Percentiles rank a stretch among this genome's conserved stretches.
Evolutionary conservation across 2,113 vertebrate genomes (phyloP).

Genomic region (Scolopax mira): DNA sequence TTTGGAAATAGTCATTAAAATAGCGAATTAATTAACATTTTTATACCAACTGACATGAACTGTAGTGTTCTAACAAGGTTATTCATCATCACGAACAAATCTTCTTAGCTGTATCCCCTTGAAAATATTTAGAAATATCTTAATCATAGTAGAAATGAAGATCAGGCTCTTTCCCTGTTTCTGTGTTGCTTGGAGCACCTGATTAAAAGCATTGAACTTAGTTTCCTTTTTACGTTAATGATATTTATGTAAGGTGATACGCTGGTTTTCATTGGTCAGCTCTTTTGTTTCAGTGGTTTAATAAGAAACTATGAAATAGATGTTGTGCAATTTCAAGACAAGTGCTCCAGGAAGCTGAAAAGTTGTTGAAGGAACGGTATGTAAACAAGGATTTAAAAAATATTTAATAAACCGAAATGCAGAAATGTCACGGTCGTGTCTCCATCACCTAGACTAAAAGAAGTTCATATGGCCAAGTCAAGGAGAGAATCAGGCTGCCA

Average conservation of each 20-base stretch:
- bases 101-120: neutral
- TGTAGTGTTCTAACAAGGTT: neutral
- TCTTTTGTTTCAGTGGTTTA: constrained; percentile 43
- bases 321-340: constrained; percentile 3
- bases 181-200: neutral
- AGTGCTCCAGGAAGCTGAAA: constrained; percentile 14
- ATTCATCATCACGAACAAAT: neutral
- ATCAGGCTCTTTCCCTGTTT: neutral
- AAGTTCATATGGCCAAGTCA: neutral
- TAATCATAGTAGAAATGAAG: neutral
- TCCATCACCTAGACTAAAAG: neutral
- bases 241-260: constrained; percentile 13
- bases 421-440: neutral
- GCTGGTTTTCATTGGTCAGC: neutral
- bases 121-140: neutral
- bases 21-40: neutral
- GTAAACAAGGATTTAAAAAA: neutral
- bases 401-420: neutral
- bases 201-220: neutral
- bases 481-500: neutral
- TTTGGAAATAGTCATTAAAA: neutral
- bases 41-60: neutral
- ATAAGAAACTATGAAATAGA: constrained; percentile 61
- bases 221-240: constrained; percentile 33
- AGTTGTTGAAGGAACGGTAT: neutral